Percentiles rank a stretch among this genome's conserved stretches.
phyloP scores from a whole-genome alignment of 2,888 invertebrate genomes.

The Molorchus minor region DNA sequence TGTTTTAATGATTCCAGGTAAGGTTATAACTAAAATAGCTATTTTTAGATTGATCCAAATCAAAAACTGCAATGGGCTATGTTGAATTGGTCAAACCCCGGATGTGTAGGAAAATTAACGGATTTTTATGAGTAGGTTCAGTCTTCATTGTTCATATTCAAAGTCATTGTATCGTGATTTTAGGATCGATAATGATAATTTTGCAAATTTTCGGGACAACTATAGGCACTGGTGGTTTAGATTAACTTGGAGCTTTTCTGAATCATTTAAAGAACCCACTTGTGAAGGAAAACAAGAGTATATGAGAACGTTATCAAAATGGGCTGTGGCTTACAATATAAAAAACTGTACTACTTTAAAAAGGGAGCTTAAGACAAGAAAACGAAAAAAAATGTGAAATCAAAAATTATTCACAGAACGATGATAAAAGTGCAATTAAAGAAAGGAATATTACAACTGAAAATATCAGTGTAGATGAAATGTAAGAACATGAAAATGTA shows the following conservation, averaged over 20 bases:
- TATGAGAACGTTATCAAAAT: constrained; percentile 14
- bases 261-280: constrained; percentile 47
- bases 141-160: background rate
- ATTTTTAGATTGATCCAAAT: constrained; percentile 51
- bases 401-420: constrained; percentile 16
- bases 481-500: constrained; percentile 5
- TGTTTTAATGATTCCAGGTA: constrained; percentile 38
- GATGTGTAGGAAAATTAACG: constrained; percentile 50
- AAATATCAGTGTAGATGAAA: constrained; percentile 21
- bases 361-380: background rate
- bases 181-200: constrained; percentile 52
- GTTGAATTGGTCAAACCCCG: constrained; percentile 56
- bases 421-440: constrained; percentile 16
- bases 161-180: constrained; percentile 29
- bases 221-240: constrained; percentile 55
- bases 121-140: constrained; percentile 50
- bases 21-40: background rate
- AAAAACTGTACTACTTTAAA: background rate
- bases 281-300: constrained; percentile 41
- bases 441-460: background rate
- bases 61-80: constrained; percentile 56
- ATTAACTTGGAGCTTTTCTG: constrained; percentile 55
- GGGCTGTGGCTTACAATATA: constrained; percentile 19
- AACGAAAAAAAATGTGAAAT: constrained; percentile 23
- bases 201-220: constrained; percentile 49